These are phyloP conservation scores for Ctena decussata DNA, from an alignment of 2,888 invertebrate genomes.

Conservation along the genomic window DNA sequence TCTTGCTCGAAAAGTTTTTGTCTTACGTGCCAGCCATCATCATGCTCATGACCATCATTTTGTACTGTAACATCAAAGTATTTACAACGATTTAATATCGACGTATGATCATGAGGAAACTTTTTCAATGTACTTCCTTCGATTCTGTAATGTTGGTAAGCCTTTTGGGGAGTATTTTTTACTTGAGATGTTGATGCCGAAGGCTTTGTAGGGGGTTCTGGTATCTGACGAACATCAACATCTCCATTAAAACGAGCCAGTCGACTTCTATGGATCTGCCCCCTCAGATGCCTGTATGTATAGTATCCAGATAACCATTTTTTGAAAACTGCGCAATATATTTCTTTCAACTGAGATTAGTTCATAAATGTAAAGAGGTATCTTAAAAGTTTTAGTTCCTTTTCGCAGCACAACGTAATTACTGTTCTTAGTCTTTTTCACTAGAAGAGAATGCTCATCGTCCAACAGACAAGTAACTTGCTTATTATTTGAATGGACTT, in stretches of 20 bases:
- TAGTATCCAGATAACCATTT: neutral
- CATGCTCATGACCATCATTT: neutral
- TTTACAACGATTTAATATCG: neutral
- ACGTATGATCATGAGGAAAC: neutral
- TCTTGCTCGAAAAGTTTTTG: neutral
- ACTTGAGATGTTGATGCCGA: neutral
- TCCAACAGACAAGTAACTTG: neutral
- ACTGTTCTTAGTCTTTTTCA: neutral
- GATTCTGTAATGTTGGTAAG: neutral
- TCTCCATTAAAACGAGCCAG: neutral
- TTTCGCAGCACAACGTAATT: neutral
- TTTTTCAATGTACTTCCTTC: neutral
- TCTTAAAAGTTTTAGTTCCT: neutral
- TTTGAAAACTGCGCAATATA: neutral
- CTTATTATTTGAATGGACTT: no score
- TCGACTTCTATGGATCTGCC: neutral
- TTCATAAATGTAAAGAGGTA: neutral
- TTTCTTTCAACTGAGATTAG: neutral
- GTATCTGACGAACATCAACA: neutral
- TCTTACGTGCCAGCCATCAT: neutral
- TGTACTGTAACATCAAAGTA: neutral
- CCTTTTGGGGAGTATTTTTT: neutral
- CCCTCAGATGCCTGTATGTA: neutral
- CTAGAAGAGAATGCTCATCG: neutral
- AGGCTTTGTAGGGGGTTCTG: neutral